Conservation (phyloP, 1,140 invertebrate species). For the Penaeus chinensis region DNA sequence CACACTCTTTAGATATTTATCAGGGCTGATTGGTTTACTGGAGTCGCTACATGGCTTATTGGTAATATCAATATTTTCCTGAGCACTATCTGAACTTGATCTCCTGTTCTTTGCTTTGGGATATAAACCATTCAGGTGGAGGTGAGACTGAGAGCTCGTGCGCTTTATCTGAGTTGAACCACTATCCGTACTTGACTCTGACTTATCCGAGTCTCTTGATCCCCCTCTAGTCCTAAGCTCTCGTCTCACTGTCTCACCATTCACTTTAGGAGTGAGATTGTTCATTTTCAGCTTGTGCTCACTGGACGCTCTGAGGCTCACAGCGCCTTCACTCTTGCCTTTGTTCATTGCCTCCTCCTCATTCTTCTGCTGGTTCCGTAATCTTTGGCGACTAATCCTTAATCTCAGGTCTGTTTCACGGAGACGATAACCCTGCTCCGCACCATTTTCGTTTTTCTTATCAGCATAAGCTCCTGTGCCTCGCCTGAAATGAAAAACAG, state of each 20-base stretch:
- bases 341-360: conserved; percentile 45
- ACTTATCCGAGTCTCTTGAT: conserved; percentile 62
- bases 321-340: conserved; percentile 46
- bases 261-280: conserved; percentile 29
- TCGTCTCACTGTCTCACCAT: conserved; percentile 47
- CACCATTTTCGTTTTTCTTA: conserved; percentile 73
- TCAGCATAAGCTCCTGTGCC: conserved; percentile 86
- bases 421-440: conserved; percentile 82
- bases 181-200: conserved; percentile 49
- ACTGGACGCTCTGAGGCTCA: conserved; percentile 40
- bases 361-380: conserved; percentile 52
- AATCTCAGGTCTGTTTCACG: conserved; percentile 95
- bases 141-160: conserved; percentile 42
- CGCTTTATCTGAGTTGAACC: conserved; percentile 41
- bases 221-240: conserved; percentile 59
- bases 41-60: conserved; percentile 33
- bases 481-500: conserved; percentile 71
- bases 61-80: conserved; percentile 58
- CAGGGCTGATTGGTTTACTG: conserved; percentile 11
- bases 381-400: conserved; percentile 59
- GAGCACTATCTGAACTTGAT: conserved; percentile 60
- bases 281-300: conserved; percentile 45
- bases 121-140: conserved; percentile 55
- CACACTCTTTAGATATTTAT: conserved; percentile 29
- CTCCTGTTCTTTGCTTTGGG: conserved; percentile 63